Percentiles rank a stretch among this genome's conserved stretches.
These are phyloP conservation scores for Cosmopolites sordidus DNA, from an alignment of 2,888 invertebrate species.

Conservation along the genomic window DNA sequence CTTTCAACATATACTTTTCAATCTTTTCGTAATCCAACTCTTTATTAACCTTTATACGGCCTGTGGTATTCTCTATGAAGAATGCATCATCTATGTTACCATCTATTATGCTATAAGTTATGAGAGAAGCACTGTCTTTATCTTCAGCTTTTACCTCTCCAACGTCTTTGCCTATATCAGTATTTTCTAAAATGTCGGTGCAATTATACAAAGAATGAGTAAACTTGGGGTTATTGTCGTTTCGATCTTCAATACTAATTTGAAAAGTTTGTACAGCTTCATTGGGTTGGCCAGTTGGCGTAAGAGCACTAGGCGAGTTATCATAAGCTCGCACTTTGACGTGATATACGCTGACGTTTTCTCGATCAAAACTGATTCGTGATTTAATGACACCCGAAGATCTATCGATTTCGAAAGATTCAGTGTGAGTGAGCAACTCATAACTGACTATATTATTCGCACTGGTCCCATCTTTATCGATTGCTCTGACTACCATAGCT, in stretches of 20 bases:
- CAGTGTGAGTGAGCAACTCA: slow-evolving; percentile 61
- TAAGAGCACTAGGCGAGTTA: slow-evolving; percentile 74
- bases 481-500: slow-evolving; percentile 72
- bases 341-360: slow-evolving; percentile 77
- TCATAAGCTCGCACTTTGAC: slow-evolving; percentile 82
- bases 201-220: slow-evolving; percentile 70
- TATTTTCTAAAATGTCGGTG: slow-evolving; percentile 74
- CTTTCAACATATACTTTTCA: slow-evolving; percentile 78
- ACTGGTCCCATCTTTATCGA: slow-evolving; percentile 80
- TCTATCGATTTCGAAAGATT: slow-evolving; percentile 78
- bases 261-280: slow-evolving; percentile 75
- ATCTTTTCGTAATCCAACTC: slow-evolving; percentile 78
- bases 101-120: slow-evolving; percentile 80
- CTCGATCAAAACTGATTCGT: slow-evolving; percentile 77
- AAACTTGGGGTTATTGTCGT: slow-evolving; percentile 92
- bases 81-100: slow-evolving; percentile 87
- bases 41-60: slow-evolving; percentile 76
- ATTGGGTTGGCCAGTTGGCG: slow-evolving; percentile 66
- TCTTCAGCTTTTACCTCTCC: slow-evolving; percentile 86
- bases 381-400: slow-evolving; percentile 88
- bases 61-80: slow-evolving; percentile 77
- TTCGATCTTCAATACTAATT: slow-evolving; percentile 91
- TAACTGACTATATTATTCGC: slow-evolving; percentile 81
- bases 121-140: slow-evolving; percentile 81
- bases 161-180: slow-evolving; percentile 76